These are phyloP conservation scores for Echinometra lucunter DNA, from an alignment of 53 echinoderm and acorn worm species.

Conservation along the genomic window DNA sequence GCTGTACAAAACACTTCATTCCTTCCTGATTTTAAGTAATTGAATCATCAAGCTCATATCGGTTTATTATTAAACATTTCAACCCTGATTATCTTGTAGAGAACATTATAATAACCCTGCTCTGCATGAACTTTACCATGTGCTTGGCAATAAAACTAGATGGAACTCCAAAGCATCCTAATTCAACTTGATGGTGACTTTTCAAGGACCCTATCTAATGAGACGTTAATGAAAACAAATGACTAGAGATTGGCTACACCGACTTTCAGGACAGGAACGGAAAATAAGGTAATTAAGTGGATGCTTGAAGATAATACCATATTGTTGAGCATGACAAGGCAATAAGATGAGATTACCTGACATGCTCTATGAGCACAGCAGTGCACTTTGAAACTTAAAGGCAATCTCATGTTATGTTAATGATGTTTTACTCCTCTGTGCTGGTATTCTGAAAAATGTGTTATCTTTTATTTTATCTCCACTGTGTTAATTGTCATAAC, in stretches of 20 bases:
- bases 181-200: constrained; percentile 51
- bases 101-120: constrained; percentile 25
- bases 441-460: too few species aligned
- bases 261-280: constrained; percentile 36
- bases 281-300: constrained; percentile 58
- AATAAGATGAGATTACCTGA: constrained; percentile 53
- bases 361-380: not conserved
- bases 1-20: not conserved
- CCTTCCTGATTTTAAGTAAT: constrained; percentile 26
- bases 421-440: too few species aligned
- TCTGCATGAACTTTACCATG: constrained; percentile 24
- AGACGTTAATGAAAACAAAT: constrained; percentile 60
- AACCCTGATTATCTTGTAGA: not conserved
- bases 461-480: too few species aligned
- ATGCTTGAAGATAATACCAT: constrained; percentile 46
- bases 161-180: not conserved
- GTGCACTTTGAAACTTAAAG: constrained; percentile 5
- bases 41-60: constrained; percentile 36
- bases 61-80: constrained; percentile 55
- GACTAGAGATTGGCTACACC: constrained; percentile 34
- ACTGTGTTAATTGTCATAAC: too few species aligned
- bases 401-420: not conserved
- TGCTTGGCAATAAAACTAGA: not conserved
- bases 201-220: constrained; percentile 39
- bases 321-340: constrained; percentile 28